Base-by-base conservation (phyloP, 1,140 invertebrate genomes). In the Hyles euphorbiae region DNA sequence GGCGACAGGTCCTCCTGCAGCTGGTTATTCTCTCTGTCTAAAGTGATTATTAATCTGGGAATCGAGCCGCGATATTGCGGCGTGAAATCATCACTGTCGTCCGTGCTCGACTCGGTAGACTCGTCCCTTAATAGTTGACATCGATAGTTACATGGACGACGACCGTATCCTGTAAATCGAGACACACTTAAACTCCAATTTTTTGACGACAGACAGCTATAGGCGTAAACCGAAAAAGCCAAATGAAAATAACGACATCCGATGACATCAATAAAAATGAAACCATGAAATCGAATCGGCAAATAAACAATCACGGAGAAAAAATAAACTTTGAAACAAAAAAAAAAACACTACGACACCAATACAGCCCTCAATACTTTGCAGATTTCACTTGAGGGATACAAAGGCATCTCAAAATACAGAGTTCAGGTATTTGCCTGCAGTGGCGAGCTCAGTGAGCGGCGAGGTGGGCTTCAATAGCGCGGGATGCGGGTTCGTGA, bases 71-170 rank as follows among this genome's bases (percentile, higher is more conserved):
- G 75, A 62, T 86, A 88, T 34, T 80, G 73, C 45, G 74, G 71
- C 22, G 61, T 66, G 46, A 70, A 77, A 33, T 83, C 81, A 43
- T 87, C 77, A 60, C 84, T 89, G 9, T 89, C 83, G n/a, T 87
- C 84, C 4, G 89, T 84, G 65, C 87, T 89, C 59, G 87, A 89
- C 56, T 88, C 82, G n/a, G 80, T 83, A 3, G 82, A 81, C 58
- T 84, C 80, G 54, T 87, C 79, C 60, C 74, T 75, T 34, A 83
- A 56, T 1, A 82, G 63, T 56, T 77, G 72, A 65, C 72, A 85
- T 58, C 72, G 75, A 60, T 80, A 69, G 58, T 77, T 67, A 61
- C 74, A 76, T 5, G 74, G 74, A 34, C 74, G 76, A 36, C 77
- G 78, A 60, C 81, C 68, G 58, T 81, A 74, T 62, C 86, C 86